Evolutionary conservation across 2,797 vertebrate species (phyloP), one percentile per base, ranked within the genome.

Genomic region (Rhyacichthys aspro): DNA sequence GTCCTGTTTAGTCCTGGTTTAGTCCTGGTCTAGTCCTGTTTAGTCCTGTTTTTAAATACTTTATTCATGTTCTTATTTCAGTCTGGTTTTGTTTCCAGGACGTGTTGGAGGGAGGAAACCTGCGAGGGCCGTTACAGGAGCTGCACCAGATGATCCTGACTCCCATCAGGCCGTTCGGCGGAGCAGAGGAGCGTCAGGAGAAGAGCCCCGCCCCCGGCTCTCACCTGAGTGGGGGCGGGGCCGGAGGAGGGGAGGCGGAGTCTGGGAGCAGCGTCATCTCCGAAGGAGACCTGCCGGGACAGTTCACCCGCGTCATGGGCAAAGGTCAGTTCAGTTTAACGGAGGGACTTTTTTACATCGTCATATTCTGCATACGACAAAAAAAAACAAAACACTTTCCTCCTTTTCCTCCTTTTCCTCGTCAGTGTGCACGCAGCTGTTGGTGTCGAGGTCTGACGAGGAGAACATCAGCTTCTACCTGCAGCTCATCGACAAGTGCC

Each of bases 391-490:
- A n/a, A n/a, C n/a, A n/a, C n/a, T n/a, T n/a, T n/a, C n/a, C n/a
- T n/a, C n/a, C n/a, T n/a, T n/a, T n/a, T n/a, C n/a, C n/a, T n/a
- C n/a, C n/a, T 41, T 32, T 41, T 41, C 52, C 28, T 16, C 49
- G 12, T 36, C 89, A 99, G 97, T 97, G 67, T 99, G 97, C 82
- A 99, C 97, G n/a, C 97, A 99, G 86, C 95, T 99, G 45, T 83
- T 99, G 67, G 97, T 99, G 82, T 99, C 96, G 17, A 93, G 96
- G 81, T 95, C 97, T 0, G 97, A 99, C 2, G 97, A 99, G 79
- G 97, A 99, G 84, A 98, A 96, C 87, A 97, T 99, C 88, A 98
- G 96, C 88, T 97, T 95, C 76, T 99, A 99, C 86, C 92, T 99
- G 78, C 97, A 98, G 82, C 95, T 99, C 80, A 96, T 99, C 67